These are phyloP conservation scores for Psettodes erumei DNA, from an alignment of 2,113 vertebrate species.

Conservation along the genomic window DNA sequence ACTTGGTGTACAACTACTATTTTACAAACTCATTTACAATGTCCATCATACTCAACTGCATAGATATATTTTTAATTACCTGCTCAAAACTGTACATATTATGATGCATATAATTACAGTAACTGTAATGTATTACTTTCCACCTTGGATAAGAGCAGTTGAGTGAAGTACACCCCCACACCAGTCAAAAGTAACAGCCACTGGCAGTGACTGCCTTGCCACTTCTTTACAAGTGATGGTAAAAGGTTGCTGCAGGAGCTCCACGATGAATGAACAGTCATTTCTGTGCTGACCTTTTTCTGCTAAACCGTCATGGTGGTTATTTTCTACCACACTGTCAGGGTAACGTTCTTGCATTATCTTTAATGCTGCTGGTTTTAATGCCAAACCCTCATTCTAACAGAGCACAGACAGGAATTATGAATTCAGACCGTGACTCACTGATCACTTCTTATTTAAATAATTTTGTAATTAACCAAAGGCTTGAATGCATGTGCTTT, in stretches of 20 bases:
- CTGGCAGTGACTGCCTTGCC: slow-evolving; percentile 41
- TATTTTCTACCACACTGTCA: slow-evolving; percentile 62
- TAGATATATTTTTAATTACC: no score
- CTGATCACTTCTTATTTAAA: slow-evolving; percentile 24
- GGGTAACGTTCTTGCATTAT: slow-evolving; percentile 61
- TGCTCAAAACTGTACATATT: no score
- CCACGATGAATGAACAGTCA: slow-evolving; percentile 69
- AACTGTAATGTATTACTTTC: slow-evolving; percentile 20
- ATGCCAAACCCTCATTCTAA: slow-evolving; percentile 59
- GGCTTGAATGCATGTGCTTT: not conserved
- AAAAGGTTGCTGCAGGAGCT: slow-evolving; percentile 62
- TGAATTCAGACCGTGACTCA: slow-evolving; percentile 17
- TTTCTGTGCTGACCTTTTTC: slow-evolving; percentile 70
- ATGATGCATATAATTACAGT: slow-evolving; percentile 8
- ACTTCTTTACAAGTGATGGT: slow-evolving; percentile 64
- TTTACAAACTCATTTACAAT: no score
- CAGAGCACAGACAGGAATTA: slow-evolving; percentile 25
- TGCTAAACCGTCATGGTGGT: slow-evolving; percentile 61
- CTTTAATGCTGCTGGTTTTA: slow-evolving; percentile 72
- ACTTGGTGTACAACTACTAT: no score
- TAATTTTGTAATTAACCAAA: slow-evolving; percentile 6
- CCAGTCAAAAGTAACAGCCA: slow-evolving; percentile 44
- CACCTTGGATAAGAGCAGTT: slow-evolving; percentile 24
- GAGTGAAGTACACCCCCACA: slow-evolving; percentile 29
- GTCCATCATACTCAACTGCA: no score